Conservation (phyloP, 2,113 vertebrate species). For the Acrocephalus kingi region DNA sequence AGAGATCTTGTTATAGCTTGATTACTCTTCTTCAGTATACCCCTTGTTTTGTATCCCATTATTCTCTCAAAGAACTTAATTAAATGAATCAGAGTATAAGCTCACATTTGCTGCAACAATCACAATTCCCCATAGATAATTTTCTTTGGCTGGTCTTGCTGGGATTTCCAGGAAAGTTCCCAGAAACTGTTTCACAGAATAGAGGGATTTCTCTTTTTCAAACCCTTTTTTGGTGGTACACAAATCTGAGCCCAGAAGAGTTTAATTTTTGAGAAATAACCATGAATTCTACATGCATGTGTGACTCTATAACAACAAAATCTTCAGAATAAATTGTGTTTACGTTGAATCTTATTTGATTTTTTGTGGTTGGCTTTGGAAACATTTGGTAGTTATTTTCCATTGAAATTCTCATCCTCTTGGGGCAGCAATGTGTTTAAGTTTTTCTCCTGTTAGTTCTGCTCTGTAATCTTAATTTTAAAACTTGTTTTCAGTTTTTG, state of each 20-base stretch:
- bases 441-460: slow-evolving; percentile 37
- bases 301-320: slow-evolving; percentile 27
- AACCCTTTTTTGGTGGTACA: slow-evolving; percentile 35
- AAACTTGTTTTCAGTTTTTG: not conserved
- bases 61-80: slow-evolving; percentile 34
- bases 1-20: slow-evolving; percentile 2
- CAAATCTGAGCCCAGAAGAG: slow-evolving; percentile 49
- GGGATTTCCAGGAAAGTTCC: slow-evolving; percentile 61
- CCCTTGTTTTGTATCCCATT: slow-evolving; percentile 41
- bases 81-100: slow-evolving; percentile 58
- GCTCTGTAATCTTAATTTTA: not conserved
- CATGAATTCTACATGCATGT: slow-evolving; percentile 35
- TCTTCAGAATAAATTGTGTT: slow-evolving; percentile 16
- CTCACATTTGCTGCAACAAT: slow-evolving; percentile 55
- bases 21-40: slow-evolving; percentile 25
- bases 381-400: slow-evolving; percentile 70
- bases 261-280: slow-evolving; percentile 54
- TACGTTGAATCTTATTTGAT: slow-evolving; percentile 43
- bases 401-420: slow-evolving; percentile 58
- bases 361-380: slow-evolving; percentile 60
- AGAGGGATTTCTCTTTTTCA: slow-evolving; percentile 55
- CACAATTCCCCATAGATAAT: slow-evolving; percentile 54
- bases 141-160: slow-evolving; percentile 56
- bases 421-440: slow-evolving; percentile 34
- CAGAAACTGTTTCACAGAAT: slow-evolving; percentile 51